Evolutionary conservation across 2,888 invertebrate species (phyloP).

Genomic region (Unio pictorum): DNA sequence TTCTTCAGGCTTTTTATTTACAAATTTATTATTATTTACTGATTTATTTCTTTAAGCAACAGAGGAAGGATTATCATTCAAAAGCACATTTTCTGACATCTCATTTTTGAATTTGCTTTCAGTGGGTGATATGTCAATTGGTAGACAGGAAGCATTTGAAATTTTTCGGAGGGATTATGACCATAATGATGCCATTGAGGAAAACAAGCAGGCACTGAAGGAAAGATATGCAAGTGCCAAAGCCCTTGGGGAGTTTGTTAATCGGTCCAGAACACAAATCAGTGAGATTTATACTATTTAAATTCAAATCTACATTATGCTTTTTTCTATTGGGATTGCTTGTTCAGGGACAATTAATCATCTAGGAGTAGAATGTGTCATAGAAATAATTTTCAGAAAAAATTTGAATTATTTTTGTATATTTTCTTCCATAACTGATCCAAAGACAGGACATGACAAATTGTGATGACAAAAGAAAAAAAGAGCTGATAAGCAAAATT

Average conservation of each 20-base stretch:
- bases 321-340: too few species aligned
- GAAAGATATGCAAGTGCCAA: conserved; percentile 68
- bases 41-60: too few species aligned
- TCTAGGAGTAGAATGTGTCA: not conserved
- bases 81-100: not conserved
- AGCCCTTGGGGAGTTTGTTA: conserved; percentile 67
- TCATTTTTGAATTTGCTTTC: conserved; percentile 9
- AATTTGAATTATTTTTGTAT: not conserved
- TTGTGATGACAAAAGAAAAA: too few species aligned
- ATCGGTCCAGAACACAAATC: conserved; percentile 62
- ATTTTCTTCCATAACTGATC: not conserved
- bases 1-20: too few species aligned
- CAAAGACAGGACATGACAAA: not conserved
- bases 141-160: conserved; percentile 71
- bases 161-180: conserved; percentile 67
- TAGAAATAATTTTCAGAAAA: not conserved
- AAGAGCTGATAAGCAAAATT: too few species aligned
- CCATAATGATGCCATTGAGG: conserved; percentile 63
- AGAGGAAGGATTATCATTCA: too few species aligned
- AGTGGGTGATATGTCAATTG: conserved; percentile 71
- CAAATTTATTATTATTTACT: too few species aligned
- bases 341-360: not conserved
- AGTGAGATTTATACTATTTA: conserved; percentile 52
- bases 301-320: not conserved
- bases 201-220: conserved; percentile 66